phyloP scores from a whole-genome alignment of 2,113 vertebrate species.

The Peromyscus leucopus region DNA sequence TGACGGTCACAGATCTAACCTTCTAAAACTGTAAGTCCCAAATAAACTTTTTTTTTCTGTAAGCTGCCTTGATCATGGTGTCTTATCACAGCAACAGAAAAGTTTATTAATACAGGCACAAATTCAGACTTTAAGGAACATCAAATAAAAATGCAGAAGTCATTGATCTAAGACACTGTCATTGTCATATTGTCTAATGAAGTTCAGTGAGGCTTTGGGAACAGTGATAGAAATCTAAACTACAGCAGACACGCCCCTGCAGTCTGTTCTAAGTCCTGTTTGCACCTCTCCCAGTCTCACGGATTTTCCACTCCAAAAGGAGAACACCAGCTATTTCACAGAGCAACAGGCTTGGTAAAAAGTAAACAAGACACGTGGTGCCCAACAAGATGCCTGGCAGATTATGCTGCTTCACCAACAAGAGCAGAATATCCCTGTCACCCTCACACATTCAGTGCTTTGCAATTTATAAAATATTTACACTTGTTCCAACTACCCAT shows the following conservation, averaged over 20 bases:
- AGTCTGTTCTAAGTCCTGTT: not conserved
- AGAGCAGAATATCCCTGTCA: not conserved
- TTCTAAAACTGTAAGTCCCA: not conserved
- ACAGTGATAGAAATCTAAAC: not conserved
- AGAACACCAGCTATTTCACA: not conserved
- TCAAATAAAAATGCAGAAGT: conserved; percentile 49
- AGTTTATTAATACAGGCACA: not conserved
- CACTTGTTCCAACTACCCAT: not conserved
- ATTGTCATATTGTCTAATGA: not conserved
- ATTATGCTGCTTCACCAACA: not conserved
- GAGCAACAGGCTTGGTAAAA: not conserved
- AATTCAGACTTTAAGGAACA: conserved; percentile 4
- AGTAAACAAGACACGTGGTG: not conserved
- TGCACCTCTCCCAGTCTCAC: not conserved
- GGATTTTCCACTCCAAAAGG: not conserved
- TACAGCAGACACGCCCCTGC: not conserved
- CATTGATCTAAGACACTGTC: not conserved
- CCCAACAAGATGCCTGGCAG: not conserved
- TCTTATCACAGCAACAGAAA: not conserved
- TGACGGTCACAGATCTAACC: not conserved
- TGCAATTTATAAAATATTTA: not conserved
- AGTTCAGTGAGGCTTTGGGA: not conserved
- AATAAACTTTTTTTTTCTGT: not conserved
- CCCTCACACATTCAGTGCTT: not conserved
- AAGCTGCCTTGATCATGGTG: not conserved